Base-by-base conservation (phyloP, 2,113 vertebrate genomes). In the Alces alces region DNA sequence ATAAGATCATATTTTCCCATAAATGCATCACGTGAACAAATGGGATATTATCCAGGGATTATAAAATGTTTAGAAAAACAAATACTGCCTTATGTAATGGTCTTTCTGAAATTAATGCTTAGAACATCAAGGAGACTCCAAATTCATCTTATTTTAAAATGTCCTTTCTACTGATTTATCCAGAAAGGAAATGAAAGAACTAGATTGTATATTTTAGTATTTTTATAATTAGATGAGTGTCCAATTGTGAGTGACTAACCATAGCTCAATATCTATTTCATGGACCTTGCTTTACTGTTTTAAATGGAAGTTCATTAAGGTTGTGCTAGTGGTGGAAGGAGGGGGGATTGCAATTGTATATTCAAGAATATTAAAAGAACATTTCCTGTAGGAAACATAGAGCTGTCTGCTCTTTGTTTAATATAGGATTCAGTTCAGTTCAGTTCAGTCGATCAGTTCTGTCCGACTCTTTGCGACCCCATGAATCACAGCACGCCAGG, bases 291-390 rank as follows among this genome's bases (percentile, higher is more conserved):
- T 76, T 94, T 57, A 23, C 52, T 84, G 13, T 89, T 96, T 97
- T 54, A 94, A 92, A 85, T 52, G 25, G 30, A 54, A 89, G n/a
- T 94, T 97, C 86, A 96, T 89, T 91, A 94, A 92, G n/a, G 2
- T 27, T 82, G 39, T 78, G 30, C 17, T 33, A 95, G 23, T 90
- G 13, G 27, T 1, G 8, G 12, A 33, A 17, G 28, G 13, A 25
- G 21, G 4, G 4, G 21, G 54, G 33, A 64, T 45, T 64, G 16
- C 6, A 94, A 33, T 60, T 80, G 54, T 78, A 91, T 60, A 60
- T n/a, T 76, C 47, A 94, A 5, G 21, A 55, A 86, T 91, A 86
- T 73, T 83, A 36, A 86, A 93, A 83, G 55, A 83, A 91, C 33
- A 79, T 19, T 91, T 76, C 6, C 39, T 84, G 21, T 61, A 73